Base-by-base conservation (phyloP, 2,113 vertebrate species). In the Sinocyclocheilus maitianheensis region DNA sequence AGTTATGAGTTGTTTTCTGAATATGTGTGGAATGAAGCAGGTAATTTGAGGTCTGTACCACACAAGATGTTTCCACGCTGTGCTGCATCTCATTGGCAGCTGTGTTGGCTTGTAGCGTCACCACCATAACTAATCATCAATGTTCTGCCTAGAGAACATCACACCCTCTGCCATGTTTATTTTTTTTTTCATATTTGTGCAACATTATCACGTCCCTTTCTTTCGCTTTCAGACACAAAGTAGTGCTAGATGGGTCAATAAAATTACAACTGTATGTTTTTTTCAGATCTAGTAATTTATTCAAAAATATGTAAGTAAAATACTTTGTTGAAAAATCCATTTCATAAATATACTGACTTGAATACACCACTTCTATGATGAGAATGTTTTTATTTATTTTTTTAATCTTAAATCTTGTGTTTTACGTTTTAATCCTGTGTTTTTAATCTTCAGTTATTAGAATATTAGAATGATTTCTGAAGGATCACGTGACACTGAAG, bases 91-190 rank as follows among this genome's bases (percentile, higher is more conserved):
- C 46, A 34, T 79, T 48, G 58, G 81, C 87, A 89, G 85, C 88
- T 86, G 81, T 71, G 16, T 60, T 86, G 83, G 77, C 72, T 87
- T 69, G 34, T 86, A 82, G 76, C 65, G n/a, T 60, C 14, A 30
- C 81, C 72, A 48, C 78, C 78, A 74, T 55, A 82, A 72, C 72
- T 88, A 85, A 86, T 75, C 58, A 76, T 69, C 51, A 77, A 85
- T 86, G 84, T 86, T 85, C 77, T 75, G 62, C 81, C 81, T 14
- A 58, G 53, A 22, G 51, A 79, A 79, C 77, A 60, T 79, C 77
- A 79, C 76, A 63, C 22, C 30, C 87, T 48, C 82, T 34, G 34
- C 30, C 65, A 60, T 87, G 65, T 53, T 43, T 60, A 16, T 18
- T 55, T 7, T 55, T 55, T 55, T 18, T 5, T 18, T 62, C 58